Conservation (phyloP, 2,888 invertebrate genomes). For the Adelphocoris suturalis region DNA sequence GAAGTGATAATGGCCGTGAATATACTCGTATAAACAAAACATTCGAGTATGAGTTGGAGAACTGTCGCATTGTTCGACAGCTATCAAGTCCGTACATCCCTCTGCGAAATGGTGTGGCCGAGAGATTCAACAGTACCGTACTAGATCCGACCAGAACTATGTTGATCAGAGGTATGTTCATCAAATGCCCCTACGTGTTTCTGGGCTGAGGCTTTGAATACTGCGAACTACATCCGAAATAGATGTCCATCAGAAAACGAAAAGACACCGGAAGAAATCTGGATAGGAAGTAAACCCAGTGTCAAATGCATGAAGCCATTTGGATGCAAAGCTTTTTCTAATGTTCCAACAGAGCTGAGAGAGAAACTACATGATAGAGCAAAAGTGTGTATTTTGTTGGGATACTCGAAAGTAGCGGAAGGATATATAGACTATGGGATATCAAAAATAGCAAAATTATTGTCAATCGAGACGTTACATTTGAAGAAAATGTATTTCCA, state of each 20-base stretch:
- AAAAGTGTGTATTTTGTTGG: background rate
- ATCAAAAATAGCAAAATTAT: background rate
- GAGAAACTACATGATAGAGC: background rate
- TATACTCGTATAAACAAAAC: background rate
- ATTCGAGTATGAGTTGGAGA: background rate
- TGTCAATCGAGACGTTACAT: background rate
- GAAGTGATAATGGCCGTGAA: background rate
- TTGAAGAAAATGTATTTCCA: too few relatives aligned
- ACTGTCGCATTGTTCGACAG: too few relatives aligned
- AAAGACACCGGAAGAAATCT: background rate
- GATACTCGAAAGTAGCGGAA: background rate
- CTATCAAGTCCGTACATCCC: background rate
- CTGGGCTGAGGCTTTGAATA: constrained; percentile 6
- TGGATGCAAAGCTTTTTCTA: background rate
- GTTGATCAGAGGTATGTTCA: too few relatives aligned
- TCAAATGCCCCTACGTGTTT: background rate
- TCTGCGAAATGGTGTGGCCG: background rate
- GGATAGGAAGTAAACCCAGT: background rate
- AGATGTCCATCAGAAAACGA: background rate
- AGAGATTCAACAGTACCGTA: background rate
- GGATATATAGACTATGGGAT: constrained; percentile 37
- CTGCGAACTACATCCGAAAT: background rate
- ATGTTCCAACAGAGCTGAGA: background rate
- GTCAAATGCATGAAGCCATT: background rate
- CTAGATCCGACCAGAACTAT: background rate